Percentiles rank a stretch among this genome's conserved stretches.
These are phyloP conservation scores for Geopemphigus sp. DNA, from an alignment of 1,140 invertebrate genomes.

Conservation along the genomic window DNA sequence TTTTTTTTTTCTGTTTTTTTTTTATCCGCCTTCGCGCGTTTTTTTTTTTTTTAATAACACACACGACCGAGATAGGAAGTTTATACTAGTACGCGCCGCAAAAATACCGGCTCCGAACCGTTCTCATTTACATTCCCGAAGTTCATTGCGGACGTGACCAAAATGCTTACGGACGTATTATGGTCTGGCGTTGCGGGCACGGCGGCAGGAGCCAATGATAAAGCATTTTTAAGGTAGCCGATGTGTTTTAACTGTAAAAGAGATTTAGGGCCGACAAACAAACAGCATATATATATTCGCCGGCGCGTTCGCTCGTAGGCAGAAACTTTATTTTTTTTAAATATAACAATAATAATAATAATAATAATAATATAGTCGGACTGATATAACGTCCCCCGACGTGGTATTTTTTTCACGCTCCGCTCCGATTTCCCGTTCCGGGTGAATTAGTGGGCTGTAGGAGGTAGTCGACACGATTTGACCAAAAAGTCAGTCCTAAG, in stretches of 20 bases:
- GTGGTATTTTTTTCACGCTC: not conserved
- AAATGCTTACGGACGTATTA: constrained; percentile 26
- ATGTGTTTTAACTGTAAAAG: constrained; percentile 30
- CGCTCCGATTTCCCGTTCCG: not conserved
- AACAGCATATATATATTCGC: not conserved
- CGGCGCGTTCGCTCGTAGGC: not conserved
- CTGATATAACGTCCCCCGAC: constrained; percentile 13
- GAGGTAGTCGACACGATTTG: constrained; percentile 5
- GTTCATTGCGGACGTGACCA: constrained; percentile 34
- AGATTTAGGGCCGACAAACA: constrained; percentile 28
- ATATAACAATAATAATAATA: not conserved
- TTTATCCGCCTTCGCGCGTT: not conserved
- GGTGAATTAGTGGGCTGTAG: constrained; percentile 22
- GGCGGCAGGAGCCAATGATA: not conserved
- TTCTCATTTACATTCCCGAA: constrained; percentile 39
- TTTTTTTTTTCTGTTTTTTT: not conserved
- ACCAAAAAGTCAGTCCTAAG: not conserved
- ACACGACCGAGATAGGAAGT: not conserved
- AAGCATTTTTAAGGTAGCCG: constrained; percentile 30
- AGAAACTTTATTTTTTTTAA: not conserved
- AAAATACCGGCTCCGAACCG: constrained; percentile 2
- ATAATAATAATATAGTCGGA: too few relatives aligned
- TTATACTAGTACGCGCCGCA: not conserved
- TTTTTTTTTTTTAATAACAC: constrained; percentile 18
- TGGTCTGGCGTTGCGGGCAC: not conserved